Percentiles rank a stretch among this genome's conserved stretches.
Conservation (phyloP, 1,140 invertebrate genomes). For the Lepeophtheirus salmonis region DNA sequence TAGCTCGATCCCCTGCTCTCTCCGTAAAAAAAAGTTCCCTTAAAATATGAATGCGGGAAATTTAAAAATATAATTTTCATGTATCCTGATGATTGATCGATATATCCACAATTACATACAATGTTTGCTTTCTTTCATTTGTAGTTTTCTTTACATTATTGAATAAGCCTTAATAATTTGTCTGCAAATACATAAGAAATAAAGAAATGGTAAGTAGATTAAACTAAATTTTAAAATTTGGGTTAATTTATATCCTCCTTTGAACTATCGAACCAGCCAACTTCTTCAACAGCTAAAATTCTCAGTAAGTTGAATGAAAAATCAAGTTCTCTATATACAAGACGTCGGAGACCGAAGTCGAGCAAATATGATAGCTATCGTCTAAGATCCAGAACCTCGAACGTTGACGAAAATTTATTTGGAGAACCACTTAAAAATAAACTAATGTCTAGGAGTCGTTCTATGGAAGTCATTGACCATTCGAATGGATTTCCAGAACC, state of each 20-base stretch:
- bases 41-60: not conserved
- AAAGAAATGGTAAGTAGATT: slow-evolving; percentile 8
- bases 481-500: not conserved
- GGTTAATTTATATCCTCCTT: too few species aligned
- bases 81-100: slow-evolving; percentile 19
- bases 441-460: not conserved
- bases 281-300: slow-evolving; percentile 15
- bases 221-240: too few species aligned
- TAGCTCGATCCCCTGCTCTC: too few species aligned
- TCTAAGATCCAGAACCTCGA: slow-evolving; percentile 20
- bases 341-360: slow-evolving; percentile 5
- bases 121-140: not conserved
- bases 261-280: too few species aligned
- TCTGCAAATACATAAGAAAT: slow-evolving; percentile 16
- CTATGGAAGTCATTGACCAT: not conserved
- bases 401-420: slow-evolving; percentile 12
- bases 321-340: slow-evolving; percentile 6
- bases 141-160: not conserved
- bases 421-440: slow-evolving; percentile 1
- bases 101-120: not conserved
- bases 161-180: not conserved
- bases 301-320: slow-evolving; percentile 16
- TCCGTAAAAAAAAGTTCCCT: slow-evolving; percentile 17
- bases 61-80: slow-evolving; percentile 18
- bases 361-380: slow-evolving; percentile 1